Conservation (phyloP, 2,113 vertebrate species). For the Eptatretus burgeri region DNA sequence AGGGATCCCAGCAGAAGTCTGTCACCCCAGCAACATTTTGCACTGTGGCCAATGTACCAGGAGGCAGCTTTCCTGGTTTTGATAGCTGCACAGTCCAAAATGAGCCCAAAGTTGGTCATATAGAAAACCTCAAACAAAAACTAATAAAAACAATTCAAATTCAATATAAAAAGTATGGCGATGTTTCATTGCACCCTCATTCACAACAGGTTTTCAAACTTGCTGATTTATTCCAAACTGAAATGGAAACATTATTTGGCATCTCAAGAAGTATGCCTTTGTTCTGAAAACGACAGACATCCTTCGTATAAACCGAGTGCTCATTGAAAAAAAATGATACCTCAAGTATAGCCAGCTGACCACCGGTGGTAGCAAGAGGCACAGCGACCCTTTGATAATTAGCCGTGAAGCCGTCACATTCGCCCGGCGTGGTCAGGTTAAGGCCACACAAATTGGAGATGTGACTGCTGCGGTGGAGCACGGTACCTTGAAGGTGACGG, state of each 20-base stretch:
- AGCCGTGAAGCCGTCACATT: slow-evolving; percentile 53
- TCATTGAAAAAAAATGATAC: slow-evolving; percentile 14
- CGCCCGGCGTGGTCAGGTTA: slow-evolving; percentile 65
- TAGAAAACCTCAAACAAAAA: too few relatives aligned
- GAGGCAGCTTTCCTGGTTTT: slow-evolving; percentile 38
- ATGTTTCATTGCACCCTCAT: too few relatives aligned
- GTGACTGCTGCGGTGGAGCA: slow-evolving; percentile 51
- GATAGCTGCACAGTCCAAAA: slow-evolving; percentile 23
- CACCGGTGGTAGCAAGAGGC: slow-evolving; percentile 43
- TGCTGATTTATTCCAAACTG: too few relatives aligned
- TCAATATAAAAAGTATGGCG: too few relatives aligned
- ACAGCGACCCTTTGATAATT: slow-evolving; percentile 35
- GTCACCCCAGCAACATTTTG: slow-evolving; percentile 41
- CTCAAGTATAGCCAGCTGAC: slow-evolving; percentile 62
- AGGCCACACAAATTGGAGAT: slow-evolving; percentile 62
- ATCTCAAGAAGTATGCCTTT: too few relatives aligned
- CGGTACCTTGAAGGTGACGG: slow-evolving; percentile 38
- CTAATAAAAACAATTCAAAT: too few relatives aligned
- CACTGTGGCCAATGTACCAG: slow-evolving; percentile 35
- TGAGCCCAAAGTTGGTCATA: too few relatives aligned
- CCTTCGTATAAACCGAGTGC: too few relatives aligned
- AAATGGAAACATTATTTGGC: too few relatives aligned
- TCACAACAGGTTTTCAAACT: too few relatives aligned
- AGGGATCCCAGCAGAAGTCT: slow-evolving; percentile 67
- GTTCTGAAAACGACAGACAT: too few relatives aligned